phyloP scores from a whole-genome alignment of 2,797 vertebrate genomes.

The Monodelphis domestica region DNA sequence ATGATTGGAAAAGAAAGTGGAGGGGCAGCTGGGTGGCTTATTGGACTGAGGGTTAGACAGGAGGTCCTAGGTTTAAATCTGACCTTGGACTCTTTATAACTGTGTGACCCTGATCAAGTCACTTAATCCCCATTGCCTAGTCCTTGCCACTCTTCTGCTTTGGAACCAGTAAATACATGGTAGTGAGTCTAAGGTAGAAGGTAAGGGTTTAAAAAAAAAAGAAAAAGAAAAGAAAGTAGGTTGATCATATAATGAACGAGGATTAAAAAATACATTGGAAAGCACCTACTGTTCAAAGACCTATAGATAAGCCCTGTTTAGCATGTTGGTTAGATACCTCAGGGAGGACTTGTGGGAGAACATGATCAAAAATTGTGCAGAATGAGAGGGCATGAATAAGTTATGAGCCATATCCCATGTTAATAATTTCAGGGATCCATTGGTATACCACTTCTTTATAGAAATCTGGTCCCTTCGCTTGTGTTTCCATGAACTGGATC shows the following conservation, averaged over 20 bases:
- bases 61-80: no score
- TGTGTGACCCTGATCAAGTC: no score
- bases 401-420: not conserved
- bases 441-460: not conserved
- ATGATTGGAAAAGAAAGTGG: not conserved
- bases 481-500: conserved; percentile 7
- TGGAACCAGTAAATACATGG: no score
- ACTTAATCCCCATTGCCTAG: no score
- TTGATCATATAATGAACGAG: not conserved
- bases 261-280: not conserved
- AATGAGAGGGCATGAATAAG: not conserved
- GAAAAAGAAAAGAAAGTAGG: not conserved
- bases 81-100: no score
- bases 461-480: not conserved
- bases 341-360: not conserved
- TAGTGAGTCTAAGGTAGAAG: no score
- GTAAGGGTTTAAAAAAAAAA: no score
- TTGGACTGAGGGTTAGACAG: no score
- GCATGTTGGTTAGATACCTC: not conserved
- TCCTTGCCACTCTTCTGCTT: no score
- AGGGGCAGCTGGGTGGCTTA: no score
- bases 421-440: not conserved
- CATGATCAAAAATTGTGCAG: not conserved
- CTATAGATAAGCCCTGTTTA: not conserved
- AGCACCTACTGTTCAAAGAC: not conserved